Evolutionary conservation across 2,888 invertebrate species (phyloP).

Genomic region (Brachyptera putata): DNA sequence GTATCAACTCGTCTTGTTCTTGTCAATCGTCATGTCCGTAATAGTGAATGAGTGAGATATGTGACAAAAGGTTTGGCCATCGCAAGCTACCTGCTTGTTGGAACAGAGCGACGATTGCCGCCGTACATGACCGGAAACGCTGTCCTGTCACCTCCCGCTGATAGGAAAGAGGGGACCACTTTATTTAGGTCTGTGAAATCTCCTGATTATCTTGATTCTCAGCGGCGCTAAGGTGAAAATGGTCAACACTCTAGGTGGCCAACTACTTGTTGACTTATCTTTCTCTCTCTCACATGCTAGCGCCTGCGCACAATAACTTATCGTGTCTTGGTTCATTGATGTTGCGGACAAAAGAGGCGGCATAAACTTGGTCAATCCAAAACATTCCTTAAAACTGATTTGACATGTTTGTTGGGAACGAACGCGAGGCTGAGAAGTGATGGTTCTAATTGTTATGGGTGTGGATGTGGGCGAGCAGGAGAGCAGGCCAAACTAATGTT

Average conservation of each 20-base stretch:
- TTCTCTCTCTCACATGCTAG: neutral
- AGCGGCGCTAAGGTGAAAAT: neutral
- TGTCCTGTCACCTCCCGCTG: neutral
- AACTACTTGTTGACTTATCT: neutral
- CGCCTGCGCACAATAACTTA: neutral
- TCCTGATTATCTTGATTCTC: neutral
- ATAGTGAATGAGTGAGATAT: neutral
- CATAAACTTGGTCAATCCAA: neutral
- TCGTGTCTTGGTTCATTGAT: neutral
- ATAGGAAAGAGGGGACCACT: neutral
- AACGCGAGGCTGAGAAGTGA: neutral
- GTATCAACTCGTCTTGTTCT: neutral
- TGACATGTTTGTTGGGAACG: neutral
- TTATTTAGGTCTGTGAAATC: neutral
- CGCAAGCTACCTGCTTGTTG: too few species aligned
- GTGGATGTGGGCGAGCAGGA: neutral
- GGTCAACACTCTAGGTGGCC: conserved; percentile 6
- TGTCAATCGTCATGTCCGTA: neutral
- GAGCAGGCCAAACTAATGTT: too few species aligned
- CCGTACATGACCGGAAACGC: conserved; percentile 8
- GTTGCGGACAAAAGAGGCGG: conserved; percentile 1
- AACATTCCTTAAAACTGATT: neutral
- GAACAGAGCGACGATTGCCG: neutral
- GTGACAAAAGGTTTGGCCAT: neutral
- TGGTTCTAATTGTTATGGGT: neutral